These are phyloP conservation scores for Trachelus iudaicus DNA, from an alignment of 2,888 invertebrate species.

Conservation along the genomic window DNA sequence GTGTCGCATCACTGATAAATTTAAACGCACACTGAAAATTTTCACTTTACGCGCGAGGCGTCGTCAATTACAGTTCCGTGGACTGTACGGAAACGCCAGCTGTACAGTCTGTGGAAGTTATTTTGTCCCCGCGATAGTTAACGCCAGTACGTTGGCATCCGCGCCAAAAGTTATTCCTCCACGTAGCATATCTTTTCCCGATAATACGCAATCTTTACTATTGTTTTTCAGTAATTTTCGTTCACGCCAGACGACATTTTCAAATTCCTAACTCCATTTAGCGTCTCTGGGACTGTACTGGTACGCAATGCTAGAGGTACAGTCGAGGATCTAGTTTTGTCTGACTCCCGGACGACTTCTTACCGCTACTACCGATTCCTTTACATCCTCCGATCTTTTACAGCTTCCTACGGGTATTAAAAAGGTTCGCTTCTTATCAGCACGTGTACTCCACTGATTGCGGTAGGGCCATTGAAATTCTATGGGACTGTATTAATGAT, in stretches of 20 bases:
- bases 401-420: neutral
- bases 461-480: neutral
- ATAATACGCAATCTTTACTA: neutral
- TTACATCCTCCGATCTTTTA: neutral
- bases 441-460: neutral
- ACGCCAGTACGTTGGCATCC: constrained; percentile 15
- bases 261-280: neutral
- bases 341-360: neutral
- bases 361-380: neutral
- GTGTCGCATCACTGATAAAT: neutral
- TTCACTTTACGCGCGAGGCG: constrained; percentile 4
- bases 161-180: constrained; percentile 11
- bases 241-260: neutral
- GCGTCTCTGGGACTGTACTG: neutral
- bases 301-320: neutral
- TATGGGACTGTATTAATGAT: neutral
- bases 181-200: neutral
- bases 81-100: constrained; percentile 35
- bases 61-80: constrained; percentile 45
- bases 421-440: neutral
- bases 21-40: neutral
- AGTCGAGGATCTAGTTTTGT: constrained; percentile 1
- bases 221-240: neutral
- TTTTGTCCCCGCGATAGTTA: constrained; percentile 21
- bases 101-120: constrained; percentile 36